Conservation (phyloP, 2,888 invertebrate genomes). For the Spilosoma lubricipeda region DNA sequence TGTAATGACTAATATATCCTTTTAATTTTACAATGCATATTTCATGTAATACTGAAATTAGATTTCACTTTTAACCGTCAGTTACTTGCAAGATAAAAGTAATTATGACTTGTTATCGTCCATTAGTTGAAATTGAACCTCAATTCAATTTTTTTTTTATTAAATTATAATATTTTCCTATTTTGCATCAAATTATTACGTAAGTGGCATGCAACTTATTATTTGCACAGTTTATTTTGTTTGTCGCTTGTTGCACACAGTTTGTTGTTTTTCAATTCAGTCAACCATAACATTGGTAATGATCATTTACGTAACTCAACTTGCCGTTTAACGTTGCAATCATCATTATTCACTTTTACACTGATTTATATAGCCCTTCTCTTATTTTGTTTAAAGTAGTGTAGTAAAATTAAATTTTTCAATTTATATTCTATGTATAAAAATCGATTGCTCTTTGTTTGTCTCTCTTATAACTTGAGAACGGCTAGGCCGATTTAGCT, state of each 20-base stretch:
- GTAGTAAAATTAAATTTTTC: not conserved
- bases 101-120: not conserved
- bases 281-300: not conserved
- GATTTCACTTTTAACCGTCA: not conserved
- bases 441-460: too few species aligned
- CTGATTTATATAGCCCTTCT: not conserved
- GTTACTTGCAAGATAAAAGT: not conserved
- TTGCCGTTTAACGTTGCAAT: not conserved
- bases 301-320: not conserved
- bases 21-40: not conserved
- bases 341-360: not conserved
- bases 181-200: not conserved
- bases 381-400: not conserved
- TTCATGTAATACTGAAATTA: not conserved
- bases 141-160: too few species aligned
- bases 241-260: too few species aligned
- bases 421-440: too few species aligned
- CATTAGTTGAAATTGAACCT: too few species aligned
- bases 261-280: not conserved
- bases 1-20: not conserved
- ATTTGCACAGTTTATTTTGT: not conserved
- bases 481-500: too few species aligned
- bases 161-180: too few species aligned
- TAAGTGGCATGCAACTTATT: not conserved
- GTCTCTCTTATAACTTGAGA: too few species aligned